These are phyloP conservation scores for Urosaurus nigricauda DNA, from an alignment of 2,797 vertebrate species.

Conservation along the genomic window DNA sequence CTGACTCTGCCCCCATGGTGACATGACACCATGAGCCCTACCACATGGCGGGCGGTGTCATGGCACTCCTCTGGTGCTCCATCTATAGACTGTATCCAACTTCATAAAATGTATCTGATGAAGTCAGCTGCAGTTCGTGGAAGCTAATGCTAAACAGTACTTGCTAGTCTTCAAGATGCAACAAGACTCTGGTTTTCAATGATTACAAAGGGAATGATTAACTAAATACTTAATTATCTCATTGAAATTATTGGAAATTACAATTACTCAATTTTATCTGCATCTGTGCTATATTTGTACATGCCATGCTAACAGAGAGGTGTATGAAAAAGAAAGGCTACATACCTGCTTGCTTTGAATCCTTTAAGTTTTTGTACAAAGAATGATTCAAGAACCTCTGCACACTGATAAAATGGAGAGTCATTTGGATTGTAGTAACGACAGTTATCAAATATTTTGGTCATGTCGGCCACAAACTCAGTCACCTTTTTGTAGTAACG, in stretches of 20 bases:
- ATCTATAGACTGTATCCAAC: too few species aligned
- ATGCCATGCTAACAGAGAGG: neutral
- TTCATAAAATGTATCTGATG: neutral
- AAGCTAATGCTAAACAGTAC: neutral
- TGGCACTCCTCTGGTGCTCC: too few species aligned
- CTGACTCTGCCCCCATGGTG: too few species aligned
- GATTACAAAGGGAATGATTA: neutral
- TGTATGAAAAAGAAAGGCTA: neutral
- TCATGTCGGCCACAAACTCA: constrained; percentile 98
- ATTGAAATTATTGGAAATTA: neutral
- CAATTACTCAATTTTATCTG: neutral
- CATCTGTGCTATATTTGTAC: neutral
- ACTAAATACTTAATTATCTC: neutral
- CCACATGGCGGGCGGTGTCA: too few species aligned
- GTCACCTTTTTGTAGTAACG: constrained; percentile 95
- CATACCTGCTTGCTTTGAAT: constrained; percentile 98
- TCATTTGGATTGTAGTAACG: constrained; percentile 99
- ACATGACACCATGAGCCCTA: too few species aligned
- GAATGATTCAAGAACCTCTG: constrained; percentile 96
- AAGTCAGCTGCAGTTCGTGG: neutral
- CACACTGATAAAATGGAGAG: constrained; percentile 96
- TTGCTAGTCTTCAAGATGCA: neutral
- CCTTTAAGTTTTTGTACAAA: constrained; percentile 99
- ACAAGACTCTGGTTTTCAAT: neutral
- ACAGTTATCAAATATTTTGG: constrained; percentile 99